Evolutionary conservation across 2,888 invertebrate genomes (phyloP).

Genomic region (Eurytoma adleriae): DNA sequence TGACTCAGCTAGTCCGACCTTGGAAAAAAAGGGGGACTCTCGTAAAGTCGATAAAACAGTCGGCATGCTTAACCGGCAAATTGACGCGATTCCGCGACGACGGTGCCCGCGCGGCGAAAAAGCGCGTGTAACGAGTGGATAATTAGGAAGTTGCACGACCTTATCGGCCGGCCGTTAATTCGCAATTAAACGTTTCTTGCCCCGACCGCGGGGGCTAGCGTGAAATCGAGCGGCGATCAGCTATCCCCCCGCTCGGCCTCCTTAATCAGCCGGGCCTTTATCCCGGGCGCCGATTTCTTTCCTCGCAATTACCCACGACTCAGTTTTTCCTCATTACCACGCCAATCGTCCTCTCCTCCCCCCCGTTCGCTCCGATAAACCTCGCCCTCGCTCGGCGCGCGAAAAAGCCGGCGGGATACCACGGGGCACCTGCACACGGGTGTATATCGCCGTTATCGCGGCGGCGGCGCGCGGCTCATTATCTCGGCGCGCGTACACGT

Average conservation of each 20-base stretch:
- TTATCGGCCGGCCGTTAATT: conserved; percentile 57
- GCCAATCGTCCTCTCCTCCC: background rate
- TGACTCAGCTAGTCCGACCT: too few relatives aligned
- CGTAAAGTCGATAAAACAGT: background rate
- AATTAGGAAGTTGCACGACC: conserved; percentile 53
- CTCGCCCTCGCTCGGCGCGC: background rate
- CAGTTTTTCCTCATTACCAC: conserved; percentile 44
- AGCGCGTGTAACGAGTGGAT: conserved; percentile 6
- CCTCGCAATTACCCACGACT: conserved; percentile 27
- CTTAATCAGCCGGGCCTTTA: conserved; percentile 44
- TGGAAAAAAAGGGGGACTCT: background rate
- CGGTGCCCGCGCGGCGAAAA: conserved; percentile 9
- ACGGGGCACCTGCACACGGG: background rate
- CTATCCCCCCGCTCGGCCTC: conserved; percentile 33
- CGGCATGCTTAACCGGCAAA: conserved; percentile 13
- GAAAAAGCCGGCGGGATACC: background rate
- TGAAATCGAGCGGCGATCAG: conserved; percentile 48
- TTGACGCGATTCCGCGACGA: background rate
- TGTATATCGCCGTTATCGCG: background rate
- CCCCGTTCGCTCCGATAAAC: background rate
- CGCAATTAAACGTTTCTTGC: conserved; percentile 52
- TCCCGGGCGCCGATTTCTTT: conserved; percentile 31
- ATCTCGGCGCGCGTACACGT: conserved; percentile 40
- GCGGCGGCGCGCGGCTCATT: conserved; percentile 40
- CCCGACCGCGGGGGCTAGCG: conserved; percentile 36